Evolutionary conservation across 2,888 invertebrate species (phyloP).

Genomic region (Heliconius sara): DNA sequence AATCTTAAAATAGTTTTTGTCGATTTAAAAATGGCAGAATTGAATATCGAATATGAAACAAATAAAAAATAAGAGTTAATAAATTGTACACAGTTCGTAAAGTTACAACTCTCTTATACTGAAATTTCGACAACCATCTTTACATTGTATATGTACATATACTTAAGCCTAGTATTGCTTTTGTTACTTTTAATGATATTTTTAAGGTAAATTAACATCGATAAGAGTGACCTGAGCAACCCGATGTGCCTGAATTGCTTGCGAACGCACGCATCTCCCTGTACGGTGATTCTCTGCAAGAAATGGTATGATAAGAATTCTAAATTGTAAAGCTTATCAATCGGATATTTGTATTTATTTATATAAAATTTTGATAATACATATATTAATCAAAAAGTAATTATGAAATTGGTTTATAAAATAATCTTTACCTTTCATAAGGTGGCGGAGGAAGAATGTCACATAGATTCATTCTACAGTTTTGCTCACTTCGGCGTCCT

Average conservation of each 20-base stretch:
- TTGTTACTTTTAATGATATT: constrained; percentile 78
- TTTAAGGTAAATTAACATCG: constrained; percentile 69
- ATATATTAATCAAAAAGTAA: background rate
- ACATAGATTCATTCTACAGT: constrained; percentile 79
- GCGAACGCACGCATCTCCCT: constrained; percentile 74
- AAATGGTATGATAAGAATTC: constrained; percentile 22
- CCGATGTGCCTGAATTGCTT: constrained; percentile 77
- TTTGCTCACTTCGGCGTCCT: constrained; percentile 70
- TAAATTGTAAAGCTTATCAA: background rate
- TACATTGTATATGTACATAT: constrained; percentile 72
- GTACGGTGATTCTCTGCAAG: constrained; percentile 76
- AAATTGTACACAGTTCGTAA: constrained; percentile 20
- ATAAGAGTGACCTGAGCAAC: constrained; percentile 77
- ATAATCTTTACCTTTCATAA: constrained; percentile 72
- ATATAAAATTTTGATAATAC: background rate
- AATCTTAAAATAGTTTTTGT: constrained; percentile 48
- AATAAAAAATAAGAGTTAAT: background rate
- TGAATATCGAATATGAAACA: background rate
- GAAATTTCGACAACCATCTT: constrained; percentile 58
- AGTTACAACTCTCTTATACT: constrained; percentile 57
- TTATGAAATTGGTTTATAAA: background rate
- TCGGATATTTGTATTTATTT: background rate
- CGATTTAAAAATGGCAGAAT: background rate
- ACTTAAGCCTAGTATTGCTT: constrained; percentile 77
- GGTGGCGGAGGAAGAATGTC: constrained; percentile 78